A percentile compares a stretch with the other conserved stretches of the same genome.
These are phyloP conservation scores for Caenorhabditis sp. DNA, from an alignment of 2,888 invertebrate species.

Conservation along the genomic window DNA sequence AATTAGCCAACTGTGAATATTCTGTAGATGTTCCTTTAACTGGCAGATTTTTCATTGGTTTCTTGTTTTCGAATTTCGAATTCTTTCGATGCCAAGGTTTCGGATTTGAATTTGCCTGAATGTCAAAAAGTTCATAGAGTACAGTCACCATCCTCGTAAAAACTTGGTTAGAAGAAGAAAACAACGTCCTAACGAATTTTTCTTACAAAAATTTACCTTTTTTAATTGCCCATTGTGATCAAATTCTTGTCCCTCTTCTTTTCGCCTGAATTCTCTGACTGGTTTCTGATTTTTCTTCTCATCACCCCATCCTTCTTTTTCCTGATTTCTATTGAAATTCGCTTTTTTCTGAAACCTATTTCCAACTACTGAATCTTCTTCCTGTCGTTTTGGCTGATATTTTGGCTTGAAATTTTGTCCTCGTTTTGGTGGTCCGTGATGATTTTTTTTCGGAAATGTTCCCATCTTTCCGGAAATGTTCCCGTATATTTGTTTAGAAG, in stretches of 20 bases:
- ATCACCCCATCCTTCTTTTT: not conserved
- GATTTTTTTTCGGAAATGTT: conserved; percentile 2
- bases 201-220: too few species aligned
- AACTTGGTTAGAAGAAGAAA: too few species aligned
- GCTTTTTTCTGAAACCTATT: not conserved
- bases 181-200: too few species aligned
- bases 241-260: conserved; percentile 7
- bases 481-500: too few species aligned
- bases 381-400: not conserved
- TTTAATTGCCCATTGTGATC: conserved; percentile 1
- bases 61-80: conserved; percentile 8
- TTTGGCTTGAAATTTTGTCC: not conserved
- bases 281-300: not conserved
- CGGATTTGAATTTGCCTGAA: not conserved
- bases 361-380: not conserved
- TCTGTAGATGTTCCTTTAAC: conserved; percentile 36
- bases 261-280: conserved; percentile 3
- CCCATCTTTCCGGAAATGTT: not conserved
- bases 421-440: not conserved
- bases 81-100: conserved; percentile 4
- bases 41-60: not conserved
- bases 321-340: not conserved
- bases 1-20: conserved; percentile 24
- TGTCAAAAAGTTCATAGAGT: not conserved
- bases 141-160: too few species aligned